A percentile compares a stretch with the other conserved stretches of the same genome.
phyloP scores from a whole-genome alignment of 2,113 vertebrate genomes.

The Hepsetus odoe region DNA sequence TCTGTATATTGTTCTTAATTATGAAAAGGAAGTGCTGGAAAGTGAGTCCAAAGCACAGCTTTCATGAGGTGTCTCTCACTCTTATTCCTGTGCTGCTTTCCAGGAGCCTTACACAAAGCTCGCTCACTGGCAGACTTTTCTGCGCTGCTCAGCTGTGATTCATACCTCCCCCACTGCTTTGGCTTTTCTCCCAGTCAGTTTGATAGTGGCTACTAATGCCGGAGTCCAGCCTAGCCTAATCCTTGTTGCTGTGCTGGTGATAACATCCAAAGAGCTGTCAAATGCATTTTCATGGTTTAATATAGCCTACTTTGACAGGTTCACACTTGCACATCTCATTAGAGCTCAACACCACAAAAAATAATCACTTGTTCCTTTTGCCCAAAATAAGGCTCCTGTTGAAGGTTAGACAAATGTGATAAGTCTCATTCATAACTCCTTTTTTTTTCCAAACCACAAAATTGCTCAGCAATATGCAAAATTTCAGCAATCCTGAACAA shows the following conservation, averaged over 20 bases:
- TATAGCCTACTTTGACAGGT: neutral
- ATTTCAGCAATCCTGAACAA: no score
- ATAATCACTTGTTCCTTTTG: no score
- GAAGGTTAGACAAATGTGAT: no score
- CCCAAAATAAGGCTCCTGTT: neutral
- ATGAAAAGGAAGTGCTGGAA: neutral
- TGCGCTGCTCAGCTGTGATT: neutral
- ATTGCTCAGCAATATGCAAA: no score
- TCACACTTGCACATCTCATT: neutral
- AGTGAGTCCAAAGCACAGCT: neutral
- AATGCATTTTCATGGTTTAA: neutral
- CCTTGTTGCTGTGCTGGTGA: neutral
- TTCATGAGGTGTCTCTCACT: neutral
- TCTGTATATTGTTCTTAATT: neutral
- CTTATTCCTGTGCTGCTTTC: neutral
- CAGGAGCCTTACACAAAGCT: neutral
- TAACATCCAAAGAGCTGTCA: neutral
- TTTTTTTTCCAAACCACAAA: no score
- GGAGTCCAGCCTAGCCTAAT: neutral
- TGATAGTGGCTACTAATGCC: neutral
- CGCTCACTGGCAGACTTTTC: neutral
- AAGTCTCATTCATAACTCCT: no score
- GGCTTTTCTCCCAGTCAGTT: neutral
- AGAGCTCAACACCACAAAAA: neutral
- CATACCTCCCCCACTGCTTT: neutral